Evolutionary conservation across 1,140 invertebrate genomes (phyloP).

Genomic region (Akabosia matsudoensis): DNA sequence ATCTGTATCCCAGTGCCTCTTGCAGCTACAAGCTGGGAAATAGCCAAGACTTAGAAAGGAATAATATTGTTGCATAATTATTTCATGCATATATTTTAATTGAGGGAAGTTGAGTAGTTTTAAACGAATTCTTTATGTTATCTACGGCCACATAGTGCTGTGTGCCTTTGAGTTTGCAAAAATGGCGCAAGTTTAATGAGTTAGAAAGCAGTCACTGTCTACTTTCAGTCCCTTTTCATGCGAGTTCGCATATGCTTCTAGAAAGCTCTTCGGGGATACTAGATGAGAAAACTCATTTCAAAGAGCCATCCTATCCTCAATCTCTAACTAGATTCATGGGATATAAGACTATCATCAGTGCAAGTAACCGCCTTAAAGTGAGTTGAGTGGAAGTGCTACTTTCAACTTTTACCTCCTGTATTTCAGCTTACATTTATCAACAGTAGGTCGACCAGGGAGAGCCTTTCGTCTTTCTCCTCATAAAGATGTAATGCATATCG

Average conservation of each 20-base stretch:
- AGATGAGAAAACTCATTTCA: slow-evolving; percentile 25
- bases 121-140: neutral
- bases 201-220: neutral
- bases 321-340: slow-evolving; percentile 16
- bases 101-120: neutral
- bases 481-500: neutral
- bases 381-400: neutral
- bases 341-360: slow-evolving; percentile 4
- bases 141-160: no score
- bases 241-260: neutral
- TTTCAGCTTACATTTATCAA: neutral
- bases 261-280: neutral
- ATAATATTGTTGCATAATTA: neutral
- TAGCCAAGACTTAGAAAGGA: no score
- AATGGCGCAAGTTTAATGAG: slow-evolving; percentile 11
- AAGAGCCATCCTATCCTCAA: slow-evolving; percentile 20
- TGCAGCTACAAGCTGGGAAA: no score
- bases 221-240: neutral
- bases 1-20: no score
- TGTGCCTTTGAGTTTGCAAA: neutral
- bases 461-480: neutral
- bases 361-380: neutral
- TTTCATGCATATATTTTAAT: neutral
- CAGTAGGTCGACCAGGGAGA: neutral
- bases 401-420: neutral